Base-by-base conservation (phyloP, 23 tunicate genomes). In the Oikopleura albicans region DNA sequence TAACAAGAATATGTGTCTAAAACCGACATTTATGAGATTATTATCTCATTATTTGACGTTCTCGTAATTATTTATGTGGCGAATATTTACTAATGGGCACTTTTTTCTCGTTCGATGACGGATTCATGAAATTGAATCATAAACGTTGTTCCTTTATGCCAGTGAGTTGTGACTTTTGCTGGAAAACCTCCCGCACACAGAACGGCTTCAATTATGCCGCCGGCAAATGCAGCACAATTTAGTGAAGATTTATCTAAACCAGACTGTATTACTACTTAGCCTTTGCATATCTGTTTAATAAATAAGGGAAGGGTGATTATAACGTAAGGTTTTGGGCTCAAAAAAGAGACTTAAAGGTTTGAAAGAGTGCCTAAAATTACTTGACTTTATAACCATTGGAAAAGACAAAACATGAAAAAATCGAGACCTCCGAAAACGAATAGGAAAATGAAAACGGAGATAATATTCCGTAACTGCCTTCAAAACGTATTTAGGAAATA, bases 131-230 rank as follows among this genome's bases (percentile, higher is more conserved):
- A 95, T 84, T 95, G 91, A 66, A 95, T 95, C 96, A 95, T 95
- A 31, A 95, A 84, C 29, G 99, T 95, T 76, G 99, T 95, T 41
- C 99, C 99, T 71, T 95, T 95, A 85, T 95, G 92, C 99, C 99
- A 95, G 57, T 90, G 96, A 39, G 96, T 89, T 39, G 96, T 90
- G 1, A 95, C 99, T 86, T 95, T 95, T 36, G 91, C 91, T 4
- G 96, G 96, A 83, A 95, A 95, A 66, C 89, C 89, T 39, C 91
- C 83, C 8, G 76, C 83, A 83, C 85, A 86, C 1, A 95, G 66
- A 37, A 90, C 90, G 41, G 96, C 99, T 85, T 95, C 99, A n/a
- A 95, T 94, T 33, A 95, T 89, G 1, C 99, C 99, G 49, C 91
- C 99, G 71, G 96, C 96, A 88, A 95, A 95, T 0, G 99, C 84